Base-by-base conservation (phyloP, 2,113 vertebrate species). In the Xenopus borealis region DNA sequence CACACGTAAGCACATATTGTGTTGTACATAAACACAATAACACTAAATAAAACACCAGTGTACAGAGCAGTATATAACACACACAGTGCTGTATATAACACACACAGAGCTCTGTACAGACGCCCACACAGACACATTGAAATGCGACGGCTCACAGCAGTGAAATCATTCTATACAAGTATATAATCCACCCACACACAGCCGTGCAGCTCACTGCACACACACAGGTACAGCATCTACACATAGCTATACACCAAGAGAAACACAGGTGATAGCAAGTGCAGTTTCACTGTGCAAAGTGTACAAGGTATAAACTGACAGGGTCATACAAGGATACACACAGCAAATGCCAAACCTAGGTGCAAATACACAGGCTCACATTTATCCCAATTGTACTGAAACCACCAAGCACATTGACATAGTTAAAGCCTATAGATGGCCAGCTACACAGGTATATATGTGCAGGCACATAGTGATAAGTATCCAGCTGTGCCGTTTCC, bases 41-140 rank as follows among this genome's bases (percentile, higher is more conserved):
- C 17, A 55, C 53, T 50, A 50, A 12, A 55, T n/a, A 8, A 55
- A 50, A 55, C 17, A 55, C 53, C 53, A 55, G 14, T 55, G 47
- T 50, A 16, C 53, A 55, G 7, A 55, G 53, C 13, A n/a, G 12
- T 55, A 16, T n/a, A 55, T 55, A 55, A 16, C 2, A 68, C 64
- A 75, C 55, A 68, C 55, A 68, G 45, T 62, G 66, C 65, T 68
- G 65, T 75, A 69, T 75, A 75, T 62, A 75, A 53, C 62, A 69
- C 14, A 75, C 73, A 75, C 66, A 44, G 66, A 63, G 66, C 66
- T 75, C 73, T 75, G 58, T 75, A 66, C 73, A 69, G 58, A 75
- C 73, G 73, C 73, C 73, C 73, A 75, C 73, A 75, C 73, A 75
- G 66, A 75, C 73, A 74, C 72, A 75, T 75, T 75, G 73, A 75